phyloP scores from a whole-genome alignment of 2,888 invertebrate genomes.

The Scelioninae gen. 1 region DNA sequence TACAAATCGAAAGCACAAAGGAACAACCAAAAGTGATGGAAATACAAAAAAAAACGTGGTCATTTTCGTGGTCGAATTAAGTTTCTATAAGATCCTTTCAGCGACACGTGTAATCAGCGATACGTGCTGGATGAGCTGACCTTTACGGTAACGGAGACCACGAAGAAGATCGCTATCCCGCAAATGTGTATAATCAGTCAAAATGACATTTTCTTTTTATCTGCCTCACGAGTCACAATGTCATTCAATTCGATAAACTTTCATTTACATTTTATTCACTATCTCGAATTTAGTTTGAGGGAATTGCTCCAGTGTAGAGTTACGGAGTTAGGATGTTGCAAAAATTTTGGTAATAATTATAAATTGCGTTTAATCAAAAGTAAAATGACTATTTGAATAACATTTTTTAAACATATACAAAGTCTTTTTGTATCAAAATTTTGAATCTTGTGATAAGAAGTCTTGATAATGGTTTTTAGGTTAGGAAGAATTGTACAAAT shows the following conservation, averaged over 20 bases:
- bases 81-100: slow-evolving; percentile 21
- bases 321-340: no score
- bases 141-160: slow-evolving; percentile 17
- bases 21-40: slow-evolving; percentile 18
- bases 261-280: slow-evolving; percentile 32
- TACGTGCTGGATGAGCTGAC: slow-evolving; percentile 6
- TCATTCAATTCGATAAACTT: slow-evolving; percentile 22
- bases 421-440: no score
- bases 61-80: slow-evolving; percentile 27
- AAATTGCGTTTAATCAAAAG: no score
- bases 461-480: no score
- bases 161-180: slow-evolving; percentile 20
- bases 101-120: slow-evolving; percentile 21
- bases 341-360: no score
- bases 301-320: not conserved
- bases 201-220: slow-evolving; percentile 14
- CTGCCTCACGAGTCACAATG: slow-evolving; percentile 21
- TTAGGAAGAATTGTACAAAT: no score
- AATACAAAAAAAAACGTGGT: slow-evolving; percentile 26
- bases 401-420: no score
- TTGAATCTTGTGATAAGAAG: no score
- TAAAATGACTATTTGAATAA: no score
- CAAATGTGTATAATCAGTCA: slow-evolving; percentile 28
- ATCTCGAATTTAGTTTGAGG: not conserved
- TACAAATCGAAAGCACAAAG: slow-evolving; percentile 18